Evolutionary conservation across 1,140 invertebrate species (phyloP).

Genomic region (Microplitis mediator): DNA sequence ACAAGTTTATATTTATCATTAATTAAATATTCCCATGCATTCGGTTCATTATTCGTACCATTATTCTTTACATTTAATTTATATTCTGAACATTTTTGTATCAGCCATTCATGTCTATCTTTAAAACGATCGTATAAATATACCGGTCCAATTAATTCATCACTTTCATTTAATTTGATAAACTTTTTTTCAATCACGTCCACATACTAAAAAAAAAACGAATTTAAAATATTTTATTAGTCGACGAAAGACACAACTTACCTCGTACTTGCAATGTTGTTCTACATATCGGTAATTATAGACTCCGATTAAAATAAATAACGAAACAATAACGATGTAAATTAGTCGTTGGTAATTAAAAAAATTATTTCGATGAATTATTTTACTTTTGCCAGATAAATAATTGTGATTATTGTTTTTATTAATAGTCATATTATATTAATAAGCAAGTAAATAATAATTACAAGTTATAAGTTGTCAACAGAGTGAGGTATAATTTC

Average conservation of each 20-base stretch:
- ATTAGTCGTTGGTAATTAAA: neutral
- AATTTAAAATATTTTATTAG: too few species aligned
- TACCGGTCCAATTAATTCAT: too few species aligned
- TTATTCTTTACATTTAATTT: slow-evolving; percentile 64
- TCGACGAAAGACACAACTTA: neutral
- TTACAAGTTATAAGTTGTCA: slow-evolving; percentile 2
- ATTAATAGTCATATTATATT: neutral
- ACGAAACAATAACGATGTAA: neutral
- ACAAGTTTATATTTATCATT: slow-evolving; percentile 78
- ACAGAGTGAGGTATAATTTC: slow-evolving; percentile 7
- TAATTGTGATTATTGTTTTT: neutral
- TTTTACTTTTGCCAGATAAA: too few species aligned
- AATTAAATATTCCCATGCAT: slow-evolving; percentile 83
- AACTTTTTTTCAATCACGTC: too few species aligned
- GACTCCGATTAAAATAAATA: neutral
- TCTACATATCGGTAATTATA: neutral
- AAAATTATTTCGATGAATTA: neutral
- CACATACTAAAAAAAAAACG: too few species aligned
- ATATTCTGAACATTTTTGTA: slow-evolving; percentile 59
- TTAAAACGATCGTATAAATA: slow-evolving; percentile 49
- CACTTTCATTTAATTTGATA: too few species aligned
- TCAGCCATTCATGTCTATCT: slow-evolving; percentile 57
- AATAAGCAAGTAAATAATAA: neutral
- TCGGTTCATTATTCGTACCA: slow-evolving; percentile 70
- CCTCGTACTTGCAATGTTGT: neutral